Evolutionary conservation across 2,888 invertebrate genomes (phyloP).

Genomic region (Gibbula magus): DNA sequence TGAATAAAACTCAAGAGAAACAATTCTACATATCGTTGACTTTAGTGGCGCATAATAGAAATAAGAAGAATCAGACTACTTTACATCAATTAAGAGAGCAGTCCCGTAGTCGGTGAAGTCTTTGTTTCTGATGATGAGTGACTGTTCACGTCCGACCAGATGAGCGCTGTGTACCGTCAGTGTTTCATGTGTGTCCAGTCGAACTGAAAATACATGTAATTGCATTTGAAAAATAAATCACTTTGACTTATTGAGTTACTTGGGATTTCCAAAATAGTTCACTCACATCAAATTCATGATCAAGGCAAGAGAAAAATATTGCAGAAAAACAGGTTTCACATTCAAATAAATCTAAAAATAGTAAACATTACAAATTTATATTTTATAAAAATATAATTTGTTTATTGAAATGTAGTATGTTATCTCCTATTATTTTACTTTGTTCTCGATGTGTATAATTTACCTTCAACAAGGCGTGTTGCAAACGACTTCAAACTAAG

Average conservation of each 20-base stretch:
- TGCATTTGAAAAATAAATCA: background rate
- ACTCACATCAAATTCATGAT: no score
- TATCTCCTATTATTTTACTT: background rate
- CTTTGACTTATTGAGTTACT: background rate
- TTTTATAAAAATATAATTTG: background rate
- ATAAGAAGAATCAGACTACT: no score
- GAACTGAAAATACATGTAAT: conserved; percentile 34
- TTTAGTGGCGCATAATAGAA: no score
- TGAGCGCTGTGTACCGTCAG: conserved; percentile 37
- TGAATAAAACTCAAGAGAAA: no score
- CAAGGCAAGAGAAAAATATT: no score
- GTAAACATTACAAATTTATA: no score
- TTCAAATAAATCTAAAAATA: no score
- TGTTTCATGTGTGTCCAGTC: conserved; percentile 47
- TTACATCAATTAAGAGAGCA: conserved; percentile 41
- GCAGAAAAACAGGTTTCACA: no score
- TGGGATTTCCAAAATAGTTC: no score
- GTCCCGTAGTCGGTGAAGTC: conserved; percentile 50
- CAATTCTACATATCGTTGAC: no score
- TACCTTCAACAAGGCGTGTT: conserved; percentile 37
- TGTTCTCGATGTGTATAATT: background rate
- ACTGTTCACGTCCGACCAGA: background rate
- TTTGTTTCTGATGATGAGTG: conserved; percentile 32
- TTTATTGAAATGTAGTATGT: background rate
- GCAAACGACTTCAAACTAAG: conserved; percentile 35